Conservation (phyloP, 2,113 vertebrate genomes). For the Equus przewalskii region DNA sequence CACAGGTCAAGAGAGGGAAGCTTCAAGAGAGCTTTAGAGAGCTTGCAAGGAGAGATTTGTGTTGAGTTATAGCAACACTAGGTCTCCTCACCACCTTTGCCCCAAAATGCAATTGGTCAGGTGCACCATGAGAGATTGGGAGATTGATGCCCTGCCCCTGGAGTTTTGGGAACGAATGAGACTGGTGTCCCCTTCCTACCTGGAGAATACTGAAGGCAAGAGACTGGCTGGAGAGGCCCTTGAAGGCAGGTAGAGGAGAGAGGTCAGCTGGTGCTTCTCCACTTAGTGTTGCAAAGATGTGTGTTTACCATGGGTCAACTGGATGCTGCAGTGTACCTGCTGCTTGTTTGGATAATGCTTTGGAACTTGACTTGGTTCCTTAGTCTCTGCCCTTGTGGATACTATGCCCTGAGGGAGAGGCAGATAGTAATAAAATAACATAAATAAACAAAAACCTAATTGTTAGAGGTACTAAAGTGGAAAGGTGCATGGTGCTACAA, state of each 20-base stretch:
- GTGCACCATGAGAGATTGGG: neutral
- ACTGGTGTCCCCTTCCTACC: neutral
- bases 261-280: neutral
- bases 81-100: neutral
- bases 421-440: neutral
- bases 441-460: neutral
- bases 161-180: neutral
- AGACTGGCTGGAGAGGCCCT: neutral
- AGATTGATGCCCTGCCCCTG: neutral
- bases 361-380: neutral
- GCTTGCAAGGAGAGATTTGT: neutral
- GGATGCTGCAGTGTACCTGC: neutral
- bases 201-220: neutral
- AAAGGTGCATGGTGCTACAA: neutral
- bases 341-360: neutral
- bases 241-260: neutral
- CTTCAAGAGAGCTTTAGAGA: neutral
- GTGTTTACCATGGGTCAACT: neutral
- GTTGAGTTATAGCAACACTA: neutral
- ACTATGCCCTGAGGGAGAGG: neutral
- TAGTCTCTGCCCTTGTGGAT: neutral
- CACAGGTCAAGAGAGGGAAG: neutral
- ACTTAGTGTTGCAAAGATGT: neutral
- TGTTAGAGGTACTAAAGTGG: neutral
- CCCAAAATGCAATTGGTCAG: neutral